Evolutionary conservation across 2,888 invertebrate genomes (phyloP), one percentile per base, ranked within the genome.

Genomic region (Cinara cedri): DNA sequence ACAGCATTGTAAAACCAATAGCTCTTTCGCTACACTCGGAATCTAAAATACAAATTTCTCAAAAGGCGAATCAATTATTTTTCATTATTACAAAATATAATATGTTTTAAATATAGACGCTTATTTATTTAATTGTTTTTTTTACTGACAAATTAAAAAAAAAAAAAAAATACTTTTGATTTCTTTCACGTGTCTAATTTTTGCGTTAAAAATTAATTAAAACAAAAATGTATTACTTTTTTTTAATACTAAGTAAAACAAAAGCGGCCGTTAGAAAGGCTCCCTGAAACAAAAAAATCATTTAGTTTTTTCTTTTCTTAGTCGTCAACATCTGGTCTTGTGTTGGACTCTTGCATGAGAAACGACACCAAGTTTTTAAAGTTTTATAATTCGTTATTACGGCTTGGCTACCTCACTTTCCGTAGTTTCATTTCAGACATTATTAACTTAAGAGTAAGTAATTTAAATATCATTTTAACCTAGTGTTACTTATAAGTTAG

Each of bases 381-480:
- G 60, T 60, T 72, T 46, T 46, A 72, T 60, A 72, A 72, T 60
- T 72, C 60, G 46, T 60, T 72, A 72, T 60, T 19, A 60, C 26
- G 46, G 21, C 55, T 49, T 26, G 19, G 26, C 46, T n/a, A n/a
- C n/a, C n/a, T 9, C 24, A 72, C 60, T 72, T 72, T 60, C 26
- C 60, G 26, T 60, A 72, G 60, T 72, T 46, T 60, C 9, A 60
- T 24, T 49, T 49, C 49, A 46, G 14, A 44, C 57, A 26, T 26
- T 49, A 11, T 19, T 62, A 55, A 49, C 26, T 49, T 26, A 13
- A 49, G 26, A 46, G 46, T 60, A 46, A 51, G 49, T 68, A 68
- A 68, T 26, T 68, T 68, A 51, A 51, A 13, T 51, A 51, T 68
- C 46, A 66, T 49, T 49, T 49, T 66, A 16, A 65, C 44, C 21